Conservation (phyloP, 2,797 vertebrate species). For the Fratercula arctica region DNA sequence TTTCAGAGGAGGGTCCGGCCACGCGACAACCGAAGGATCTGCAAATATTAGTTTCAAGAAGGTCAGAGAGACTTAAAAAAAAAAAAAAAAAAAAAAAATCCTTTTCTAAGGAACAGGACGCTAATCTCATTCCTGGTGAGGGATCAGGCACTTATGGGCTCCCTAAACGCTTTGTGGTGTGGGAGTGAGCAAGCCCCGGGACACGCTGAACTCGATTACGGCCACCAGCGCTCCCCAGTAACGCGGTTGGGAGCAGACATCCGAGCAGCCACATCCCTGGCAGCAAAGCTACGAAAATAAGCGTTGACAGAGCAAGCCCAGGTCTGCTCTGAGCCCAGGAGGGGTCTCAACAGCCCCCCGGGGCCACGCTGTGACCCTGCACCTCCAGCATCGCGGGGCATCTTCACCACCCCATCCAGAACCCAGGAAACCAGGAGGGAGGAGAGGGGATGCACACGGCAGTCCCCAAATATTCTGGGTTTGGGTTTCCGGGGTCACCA, state of each 20-base stretch:
- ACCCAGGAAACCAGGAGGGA: not conserved
- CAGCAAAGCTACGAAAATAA: not conserved
- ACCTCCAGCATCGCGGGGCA: rapidly evolving
- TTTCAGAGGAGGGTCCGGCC: not conserved
- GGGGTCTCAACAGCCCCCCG: not conserved
- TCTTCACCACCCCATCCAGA: not conserved
- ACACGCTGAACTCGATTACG: not conserved
- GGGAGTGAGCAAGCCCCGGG: not conserved
- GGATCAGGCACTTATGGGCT: not conserved
- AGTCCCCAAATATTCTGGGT: rapidly evolving
- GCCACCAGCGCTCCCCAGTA: not conserved
- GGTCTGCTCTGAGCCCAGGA: not conserved
- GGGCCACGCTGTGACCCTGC: rapidly evolving
- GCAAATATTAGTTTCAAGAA: too few relatives aligned
- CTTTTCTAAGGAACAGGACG: too few relatives aligned
- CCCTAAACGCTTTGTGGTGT: not conserved
- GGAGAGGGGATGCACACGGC: not conserved
- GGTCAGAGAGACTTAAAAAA: not conserved
- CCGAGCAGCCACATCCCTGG: not conserved
- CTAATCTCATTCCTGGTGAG: not conserved
- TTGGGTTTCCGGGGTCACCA: not conserved
- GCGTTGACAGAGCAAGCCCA: rapidly evolving
- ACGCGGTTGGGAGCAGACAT: not conserved
- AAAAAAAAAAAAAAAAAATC: not conserved
- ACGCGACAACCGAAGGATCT: rapidly evolving